Evolutionary conservation across 1,140 invertebrate genomes (phyloP).

Genomic region (Drosophila arizonae): DNA sequence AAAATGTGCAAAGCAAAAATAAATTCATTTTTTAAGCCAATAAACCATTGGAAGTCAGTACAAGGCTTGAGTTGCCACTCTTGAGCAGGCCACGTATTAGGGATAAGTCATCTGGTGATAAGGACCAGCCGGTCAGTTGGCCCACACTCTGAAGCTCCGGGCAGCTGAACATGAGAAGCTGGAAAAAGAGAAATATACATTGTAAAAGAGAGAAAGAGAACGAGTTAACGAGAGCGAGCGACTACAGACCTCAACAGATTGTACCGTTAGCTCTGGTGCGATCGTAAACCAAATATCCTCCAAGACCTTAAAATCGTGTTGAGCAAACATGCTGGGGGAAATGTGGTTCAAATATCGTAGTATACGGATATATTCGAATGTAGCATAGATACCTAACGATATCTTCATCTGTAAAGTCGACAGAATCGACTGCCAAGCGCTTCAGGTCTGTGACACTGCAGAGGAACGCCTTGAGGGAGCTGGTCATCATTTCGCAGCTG

Average conservation of each 20-base stretch:
- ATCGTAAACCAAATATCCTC: conserved; percentile 87
- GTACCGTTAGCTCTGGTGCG: conserved; percentile 85
- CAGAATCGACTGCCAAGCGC: conserved; percentile 85
- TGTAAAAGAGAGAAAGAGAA: not conserved
- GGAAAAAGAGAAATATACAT: not conserved
- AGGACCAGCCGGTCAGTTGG: conserved; percentile 86
- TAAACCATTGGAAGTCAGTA: conserved; percentile 84
- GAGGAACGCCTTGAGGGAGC: conserved; percentile 85
- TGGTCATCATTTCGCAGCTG: conserved; percentile 85
- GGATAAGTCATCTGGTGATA: conserved; percentile 86
- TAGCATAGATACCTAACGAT: conserved; percentile 83
- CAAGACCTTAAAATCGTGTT: conserved; percentile 84
- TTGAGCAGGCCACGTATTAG: conserved; percentile 85
- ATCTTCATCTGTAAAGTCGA: conserved; percentile 84
- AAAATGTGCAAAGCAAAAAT: not conserved
- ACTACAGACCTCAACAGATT: conserved; percentile 84
- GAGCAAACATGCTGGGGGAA: conserved; percentile 83
- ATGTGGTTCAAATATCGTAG: not conserved
- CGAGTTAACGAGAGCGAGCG: not conserved
- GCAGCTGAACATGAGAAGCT: conserved; percentile 85
- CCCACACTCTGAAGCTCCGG: conserved; percentile 86
- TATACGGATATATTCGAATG: not conserved
- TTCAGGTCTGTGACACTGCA: conserved; percentile 85
- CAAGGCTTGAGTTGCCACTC: conserved; percentile 85
- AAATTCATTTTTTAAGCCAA: conserved; percentile 68